Evolutionary conservation across 2,888 invertebrate genomes (phyloP).

Genomic region (Furcula furcula): DNA sequence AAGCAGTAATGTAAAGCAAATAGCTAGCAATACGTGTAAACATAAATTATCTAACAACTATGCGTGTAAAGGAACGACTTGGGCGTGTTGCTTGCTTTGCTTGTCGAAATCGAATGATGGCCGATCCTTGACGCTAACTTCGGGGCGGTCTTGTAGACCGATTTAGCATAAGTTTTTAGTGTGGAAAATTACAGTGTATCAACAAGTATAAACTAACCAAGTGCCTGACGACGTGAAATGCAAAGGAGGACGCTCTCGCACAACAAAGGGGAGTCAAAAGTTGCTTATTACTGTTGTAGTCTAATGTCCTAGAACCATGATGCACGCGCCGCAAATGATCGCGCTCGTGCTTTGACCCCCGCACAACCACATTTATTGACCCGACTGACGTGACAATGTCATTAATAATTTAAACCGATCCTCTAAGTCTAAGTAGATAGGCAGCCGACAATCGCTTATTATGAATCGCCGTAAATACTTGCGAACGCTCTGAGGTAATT

Average conservation of each 20-base stretch:
- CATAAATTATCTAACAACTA: neutral
- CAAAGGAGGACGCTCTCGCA: constrained; percentile 77
- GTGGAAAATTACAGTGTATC: constrained; percentile 46
- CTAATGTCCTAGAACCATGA: constrained; percentile 30
- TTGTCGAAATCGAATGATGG: constrained; percentile 50
- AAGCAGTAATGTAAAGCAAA: too few species aligned
- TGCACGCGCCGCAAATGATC: constrained; percentile 57
- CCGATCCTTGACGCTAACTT: constrained; percentile 63
- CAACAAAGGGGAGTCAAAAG: constrained; percentile 72
- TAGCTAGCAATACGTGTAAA: too few species aligned
- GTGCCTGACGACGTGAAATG: constrained; percentile 72
- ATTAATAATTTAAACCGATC: constrained; percentile 25
- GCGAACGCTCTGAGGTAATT: constrained; percentile 19
- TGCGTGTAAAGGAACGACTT: constrained; percentile 33
- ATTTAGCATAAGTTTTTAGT: constrained; percentile 49
- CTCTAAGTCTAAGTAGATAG: constrained; percentile 7
- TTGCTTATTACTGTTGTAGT: constrained; percentile 34
- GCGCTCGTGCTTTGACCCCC: constrained; percentile 52
- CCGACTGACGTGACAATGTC: constrained; percentile 54
- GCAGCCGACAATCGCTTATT: constrained; percentile 5
- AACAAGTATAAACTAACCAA: constrained; percentile 52
- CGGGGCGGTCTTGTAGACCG: constrained; percentile 58
- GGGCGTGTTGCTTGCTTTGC: constrained; percentile 53
- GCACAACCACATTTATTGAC: constrained; percentile 47
- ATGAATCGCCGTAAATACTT: constrained; percentile 9